Evolutionary conservation across 2,888 invertebrate genomes (phyloP).

Genomic region (Hyppa rectilinea): DNA sequence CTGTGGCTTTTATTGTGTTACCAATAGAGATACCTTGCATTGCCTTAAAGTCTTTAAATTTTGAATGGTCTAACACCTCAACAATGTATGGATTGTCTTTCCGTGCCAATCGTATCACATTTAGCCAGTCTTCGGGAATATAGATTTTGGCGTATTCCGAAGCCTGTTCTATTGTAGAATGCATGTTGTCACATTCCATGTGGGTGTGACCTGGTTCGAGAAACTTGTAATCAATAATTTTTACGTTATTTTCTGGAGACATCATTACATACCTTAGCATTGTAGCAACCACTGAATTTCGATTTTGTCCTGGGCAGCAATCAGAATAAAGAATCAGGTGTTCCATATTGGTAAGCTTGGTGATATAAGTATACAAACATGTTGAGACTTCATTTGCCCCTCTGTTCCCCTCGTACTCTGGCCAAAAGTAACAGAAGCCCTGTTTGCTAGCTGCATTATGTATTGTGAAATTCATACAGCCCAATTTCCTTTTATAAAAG

Average conservation of each 20-base stretch:
- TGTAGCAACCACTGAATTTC: slow-evolving; percentile 8
- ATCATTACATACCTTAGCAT: too few species aligned
- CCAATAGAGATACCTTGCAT: too few species aligned
- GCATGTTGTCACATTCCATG: too few species aligned
- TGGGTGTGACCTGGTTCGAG: neutral
- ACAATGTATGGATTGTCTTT: too few species aligned
- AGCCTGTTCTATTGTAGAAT: too few species aligned
- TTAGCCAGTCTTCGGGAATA: too few species aligned
- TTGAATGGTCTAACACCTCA: too few species aligned
- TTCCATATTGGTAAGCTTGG: slow-evolving; percentile 5
- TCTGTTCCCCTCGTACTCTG: slow-evolving; percentile 1
- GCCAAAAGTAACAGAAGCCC: slow-evolving; percentile 9
- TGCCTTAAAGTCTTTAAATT: too few species aligned
- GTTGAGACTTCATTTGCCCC: slow-evolving; percentile 3
- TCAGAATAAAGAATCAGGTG: slow-evolving; percentile 11
- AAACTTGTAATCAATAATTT: neutral
- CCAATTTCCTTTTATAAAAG: slow-evolving; percentile 1
- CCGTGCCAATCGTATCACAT: too few species aligned
- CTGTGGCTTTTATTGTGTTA: too few species aligned
- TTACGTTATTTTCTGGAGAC: too few species aligned
- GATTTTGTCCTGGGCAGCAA: slow-evolving; percentile 8
- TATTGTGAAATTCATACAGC: slow-evolving; percentile 5
- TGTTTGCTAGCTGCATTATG: slow-evolving; percentile 5
- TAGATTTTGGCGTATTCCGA: too few species aligned
- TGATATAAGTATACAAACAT: slow-evolving; percentile 1